Percentiles rank a stretch among this genome's conserved stretches.
Evolutionary conservation across 2,888 invertebrate species (phyloP).

Genomic region (Acrobeloides nanus): DNA sequence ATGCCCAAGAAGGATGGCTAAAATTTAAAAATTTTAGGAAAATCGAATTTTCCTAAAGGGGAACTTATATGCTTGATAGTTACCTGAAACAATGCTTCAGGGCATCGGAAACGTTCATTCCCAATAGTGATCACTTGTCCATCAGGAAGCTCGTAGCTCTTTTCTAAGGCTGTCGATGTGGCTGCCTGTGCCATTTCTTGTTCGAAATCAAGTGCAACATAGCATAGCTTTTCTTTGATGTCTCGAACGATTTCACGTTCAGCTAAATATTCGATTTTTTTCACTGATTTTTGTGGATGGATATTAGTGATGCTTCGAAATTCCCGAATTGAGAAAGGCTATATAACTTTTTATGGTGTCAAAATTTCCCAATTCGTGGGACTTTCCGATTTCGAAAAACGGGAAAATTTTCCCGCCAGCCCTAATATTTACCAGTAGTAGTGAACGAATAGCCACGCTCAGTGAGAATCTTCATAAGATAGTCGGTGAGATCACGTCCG

Average conservation of each 20-base stretch:
- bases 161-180: constrained; percentile 79
- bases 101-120: constrained; percentile 74
- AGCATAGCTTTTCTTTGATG: constrained; percentile 87
- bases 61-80: no score
- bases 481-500: constrained; percentile 59
- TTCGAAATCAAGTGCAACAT: constrained; percentile 95
- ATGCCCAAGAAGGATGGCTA: constrained; percentile 76
- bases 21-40: no score
- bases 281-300: no score
- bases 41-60: no score
- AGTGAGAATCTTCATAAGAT: constrained; percentile 61
- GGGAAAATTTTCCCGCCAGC: no score
- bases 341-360: no score
- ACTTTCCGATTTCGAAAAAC: no score
- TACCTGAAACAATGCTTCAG: constrained; percentile 78
- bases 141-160: constrained; percentile 79
- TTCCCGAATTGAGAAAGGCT: no score
- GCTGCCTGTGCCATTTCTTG: constrained; percentile 87
- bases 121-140: constrained; percentile 65
- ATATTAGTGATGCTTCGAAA: no score
- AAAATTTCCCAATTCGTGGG: no score
- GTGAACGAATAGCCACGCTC: constrained; percentile 57
- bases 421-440: no score
- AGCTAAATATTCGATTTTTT: no score
- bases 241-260: constrained; percentile 82